A percentile compares a stretch with the other conserved stretches of the same genome.
Evolutionary conservation across 2,888 invertebrate genomes (phyloP).

Genomic region (Operophtera brumata): DNA sequence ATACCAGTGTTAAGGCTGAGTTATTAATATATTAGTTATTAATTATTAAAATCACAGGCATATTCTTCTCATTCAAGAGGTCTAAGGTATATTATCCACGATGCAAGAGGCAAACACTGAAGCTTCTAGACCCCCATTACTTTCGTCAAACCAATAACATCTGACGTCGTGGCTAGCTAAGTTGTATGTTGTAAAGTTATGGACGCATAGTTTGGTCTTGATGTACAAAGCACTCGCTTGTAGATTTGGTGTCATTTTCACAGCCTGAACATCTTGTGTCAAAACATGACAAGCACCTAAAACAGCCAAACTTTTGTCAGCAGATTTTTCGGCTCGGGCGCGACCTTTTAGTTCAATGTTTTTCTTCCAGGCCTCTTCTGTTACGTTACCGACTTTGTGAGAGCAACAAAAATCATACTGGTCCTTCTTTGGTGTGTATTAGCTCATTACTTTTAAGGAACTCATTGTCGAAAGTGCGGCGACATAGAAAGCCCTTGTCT

Average conservation of each 20-base stretch:
- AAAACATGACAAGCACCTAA: conserved; percentile 31
- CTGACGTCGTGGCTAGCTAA: conserved; percentile 26
- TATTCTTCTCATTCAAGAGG: conserved; percentile 20
- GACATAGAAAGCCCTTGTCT: too few relatives aligned
- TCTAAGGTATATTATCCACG: conserved; percentile 25
- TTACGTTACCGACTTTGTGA: neutral
- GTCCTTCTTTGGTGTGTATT: neutral
- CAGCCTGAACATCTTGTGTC: conserved; percentile 36
- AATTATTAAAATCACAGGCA: conserved; percentile 34
- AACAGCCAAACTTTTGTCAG: conserved; percentile 23
- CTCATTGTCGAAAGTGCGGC: too few relatives aligned
- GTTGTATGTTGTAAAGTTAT: conserved; percentile 35
- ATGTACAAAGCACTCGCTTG: conserved; percentile 37
- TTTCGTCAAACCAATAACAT: conserved; percentile 36
- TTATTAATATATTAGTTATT: too few relatives aligned
- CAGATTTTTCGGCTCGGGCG: too few relatives aligned
- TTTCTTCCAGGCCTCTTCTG: neutral
- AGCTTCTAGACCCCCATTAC: conserved; percentile 20
- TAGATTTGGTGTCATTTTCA: conserved; percentile 35
- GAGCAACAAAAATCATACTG: neutral
- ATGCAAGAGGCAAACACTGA: conserved; percentile 25
- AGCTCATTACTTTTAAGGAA: too few relatives aligned
- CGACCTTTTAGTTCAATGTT: too few relatives aligned
- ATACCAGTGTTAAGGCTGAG: too few relatives aligned
- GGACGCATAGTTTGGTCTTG: conserved; percentile 38